These are phyloP conservation scores for Muschampia plurimacula DNA, from an alignment of 2,888 invertebrate species.

Conservation along the genomic window DNA sequence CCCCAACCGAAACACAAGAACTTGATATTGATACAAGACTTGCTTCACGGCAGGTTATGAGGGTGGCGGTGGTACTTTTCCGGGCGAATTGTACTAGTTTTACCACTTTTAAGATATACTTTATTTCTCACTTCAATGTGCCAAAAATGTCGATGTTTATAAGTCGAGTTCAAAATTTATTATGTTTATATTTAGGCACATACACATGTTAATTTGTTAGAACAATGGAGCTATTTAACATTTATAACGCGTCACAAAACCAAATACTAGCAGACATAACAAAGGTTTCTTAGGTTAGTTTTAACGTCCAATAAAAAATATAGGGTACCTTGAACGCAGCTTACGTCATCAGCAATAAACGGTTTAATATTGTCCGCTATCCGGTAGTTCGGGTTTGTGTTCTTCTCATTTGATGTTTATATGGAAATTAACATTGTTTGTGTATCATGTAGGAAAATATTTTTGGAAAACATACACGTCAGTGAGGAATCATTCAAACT, in stretches of 20 bases:
- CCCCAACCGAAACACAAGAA: too few species aligned
- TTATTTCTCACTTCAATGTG: background rate
- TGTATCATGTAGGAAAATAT: background rate
- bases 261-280: conserved; percentile 5
- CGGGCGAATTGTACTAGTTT: too few species aligned
- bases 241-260: conserved; percentile 17
- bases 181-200: conserved; percentile 3
- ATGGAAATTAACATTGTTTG: background rate
- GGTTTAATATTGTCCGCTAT: background rate
- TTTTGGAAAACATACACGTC: background rate
- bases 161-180: background rate
- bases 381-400: background rate
- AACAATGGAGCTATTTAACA: conserved; percentile 19
- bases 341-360: conserved; percentile 6
- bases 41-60: too few species aligned
- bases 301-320: background rate
- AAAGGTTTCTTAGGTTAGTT: conserved; percentile 5
- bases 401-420: background rate
- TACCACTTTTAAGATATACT: too few species aligned
- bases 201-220: conserved; percentile 2
- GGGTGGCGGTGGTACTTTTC: too few species aligned
- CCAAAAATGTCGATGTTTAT: background rate
- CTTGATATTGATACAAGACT: too few species aligned
- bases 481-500: too few species aligned
- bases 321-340: background rate